Conservation (phyloP, 2,888 invertebrate species). For the Pelosia muscerda region DNA sequence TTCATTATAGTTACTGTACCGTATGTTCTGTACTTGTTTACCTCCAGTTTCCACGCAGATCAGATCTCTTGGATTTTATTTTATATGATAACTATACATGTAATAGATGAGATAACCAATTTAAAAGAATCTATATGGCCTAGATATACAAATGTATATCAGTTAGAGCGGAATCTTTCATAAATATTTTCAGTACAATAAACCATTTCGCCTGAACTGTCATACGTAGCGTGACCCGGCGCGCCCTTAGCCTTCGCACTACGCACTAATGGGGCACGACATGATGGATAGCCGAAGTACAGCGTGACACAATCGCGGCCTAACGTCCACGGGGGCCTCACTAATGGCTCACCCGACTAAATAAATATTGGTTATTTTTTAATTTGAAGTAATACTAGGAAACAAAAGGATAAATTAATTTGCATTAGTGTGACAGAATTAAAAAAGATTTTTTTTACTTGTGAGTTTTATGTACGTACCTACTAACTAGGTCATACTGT, state of each 20-base stretch:
- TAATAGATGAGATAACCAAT: too few relatives aligned
- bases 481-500: too few relatives aligned
- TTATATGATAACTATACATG: too few relatives aligned
- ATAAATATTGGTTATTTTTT: conserved; percentile 45
- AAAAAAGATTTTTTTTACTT: background rate
- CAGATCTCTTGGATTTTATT: too few relatives aligned
- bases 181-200: conserved; percentile 11
- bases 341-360: conserved; percentile 44
- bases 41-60: background rate
- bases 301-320: conserved; percentile 60
- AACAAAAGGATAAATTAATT: conserved; percentile 10
- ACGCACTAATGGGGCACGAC: conserved; percentile 73
- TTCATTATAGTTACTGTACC: background rate
- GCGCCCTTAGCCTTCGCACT: conserved; percentile 71
- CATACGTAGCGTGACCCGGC: conserved; percentile 71
- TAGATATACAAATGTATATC: background rate
- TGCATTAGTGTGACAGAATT: conserved; percentile 5
- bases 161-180: background rate
- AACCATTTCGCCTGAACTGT: conserved; percentile 15
- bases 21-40: background rate
- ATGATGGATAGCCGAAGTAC: conserved; percentile 77
- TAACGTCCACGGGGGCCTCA: conserved; percentile 57
- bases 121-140: background rate
- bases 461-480: too few relatives aligned
- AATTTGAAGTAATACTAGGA: background rate